Evolutionary conservation across 2,113 vertebrate genomes (phyloP).

Genomic region (Anhinga anhinga): DNA sequence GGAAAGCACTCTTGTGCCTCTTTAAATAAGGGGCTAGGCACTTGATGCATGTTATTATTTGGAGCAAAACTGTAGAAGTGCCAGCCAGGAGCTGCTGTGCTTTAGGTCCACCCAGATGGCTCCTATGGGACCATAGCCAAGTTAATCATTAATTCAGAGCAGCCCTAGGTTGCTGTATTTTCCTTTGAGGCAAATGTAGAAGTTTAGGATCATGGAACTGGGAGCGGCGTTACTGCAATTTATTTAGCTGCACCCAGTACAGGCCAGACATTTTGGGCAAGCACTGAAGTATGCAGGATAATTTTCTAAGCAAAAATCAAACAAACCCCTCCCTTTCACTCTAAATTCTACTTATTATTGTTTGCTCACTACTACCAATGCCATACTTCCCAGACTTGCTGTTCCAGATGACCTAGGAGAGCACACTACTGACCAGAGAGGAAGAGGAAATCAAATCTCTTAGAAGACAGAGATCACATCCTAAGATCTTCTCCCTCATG

Average conservation of each 20-base stretch:
- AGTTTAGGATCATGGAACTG: background rate
- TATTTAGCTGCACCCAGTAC: background rate
- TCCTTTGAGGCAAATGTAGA: background rate
- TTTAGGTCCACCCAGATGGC: background rate
- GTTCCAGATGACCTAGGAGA: background rate
- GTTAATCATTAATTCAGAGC: background rate
- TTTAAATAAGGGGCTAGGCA: background rate
- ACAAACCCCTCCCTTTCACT: background rate
- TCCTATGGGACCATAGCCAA: background rate
- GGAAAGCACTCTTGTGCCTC: background rate
- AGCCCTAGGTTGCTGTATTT: background rate
- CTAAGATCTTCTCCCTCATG: background rate
- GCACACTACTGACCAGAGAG: background rate
- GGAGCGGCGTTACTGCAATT: background rate
- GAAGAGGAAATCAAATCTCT: background rate
- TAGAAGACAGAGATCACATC: background rate
- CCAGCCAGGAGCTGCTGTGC: background rate
- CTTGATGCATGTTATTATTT: background rate
- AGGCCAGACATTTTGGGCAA: background rate
- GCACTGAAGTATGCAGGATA: accelerated
- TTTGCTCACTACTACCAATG: background rate
- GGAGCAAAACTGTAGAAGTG: background rate
- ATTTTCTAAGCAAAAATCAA: background rate
- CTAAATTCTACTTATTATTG: background rate
- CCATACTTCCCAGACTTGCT: background rate